A percentile compares a stretch with the other conserved stretches of the same genome.
These are phyloP conservation scores for Alauda arvensis DNA, from an alignment of 2,797 vertebrate species.

Conservation along the genomic window DNA sequence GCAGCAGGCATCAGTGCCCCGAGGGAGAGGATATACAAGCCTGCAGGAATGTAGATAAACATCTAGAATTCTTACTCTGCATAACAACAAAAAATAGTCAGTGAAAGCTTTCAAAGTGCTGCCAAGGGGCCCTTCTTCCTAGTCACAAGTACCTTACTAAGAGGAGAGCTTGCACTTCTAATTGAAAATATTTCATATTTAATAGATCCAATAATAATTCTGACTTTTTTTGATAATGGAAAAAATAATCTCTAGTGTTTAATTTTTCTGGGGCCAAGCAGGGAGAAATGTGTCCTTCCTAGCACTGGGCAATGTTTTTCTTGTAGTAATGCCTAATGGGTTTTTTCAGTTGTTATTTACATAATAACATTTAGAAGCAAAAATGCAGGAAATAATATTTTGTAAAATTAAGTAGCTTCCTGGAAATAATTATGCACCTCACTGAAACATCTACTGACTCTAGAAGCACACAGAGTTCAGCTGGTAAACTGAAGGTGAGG, in stretches of 20 bases:
- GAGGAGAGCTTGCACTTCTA: not conserved
- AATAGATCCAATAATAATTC: not conserved
- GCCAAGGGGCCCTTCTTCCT: not conserved
- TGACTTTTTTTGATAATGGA: not conserved
- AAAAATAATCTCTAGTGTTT: not conserved
- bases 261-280: not conserved
- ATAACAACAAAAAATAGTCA: not conserved
- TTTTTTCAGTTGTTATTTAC: not conserved
- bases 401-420: not conserved
- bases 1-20: not conserved
- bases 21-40: constrained; percentile 18
- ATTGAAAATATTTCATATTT: not conserved
- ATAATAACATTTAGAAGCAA: not conserved
- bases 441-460: not conserved
- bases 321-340: not conserved
- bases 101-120: constrained; percentile 11
- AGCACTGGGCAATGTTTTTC: not conserved
- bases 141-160: not conserved
- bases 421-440: not conserved
- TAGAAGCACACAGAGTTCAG: not conserved
- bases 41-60: constrained; percentile 45
- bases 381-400: not conserved
- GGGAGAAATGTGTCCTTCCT: not conserved
- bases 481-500: not conserved
- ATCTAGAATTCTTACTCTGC: constrained; percentile 5